Conservation (phyloP, 2,797 vertebrate species). For the Thamnophis elegans region DNA sequence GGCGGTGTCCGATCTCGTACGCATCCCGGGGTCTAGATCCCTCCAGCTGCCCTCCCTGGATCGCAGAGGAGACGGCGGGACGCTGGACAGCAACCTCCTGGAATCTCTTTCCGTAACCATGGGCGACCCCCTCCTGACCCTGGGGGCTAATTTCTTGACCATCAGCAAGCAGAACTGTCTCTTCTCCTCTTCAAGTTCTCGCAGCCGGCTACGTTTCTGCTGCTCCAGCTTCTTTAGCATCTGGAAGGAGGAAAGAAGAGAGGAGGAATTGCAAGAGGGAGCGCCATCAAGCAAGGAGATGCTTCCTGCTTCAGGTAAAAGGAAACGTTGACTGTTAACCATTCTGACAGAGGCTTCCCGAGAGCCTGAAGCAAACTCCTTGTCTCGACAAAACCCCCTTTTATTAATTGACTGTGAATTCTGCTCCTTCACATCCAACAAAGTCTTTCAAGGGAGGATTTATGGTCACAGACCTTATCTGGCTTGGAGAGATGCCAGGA, state of each 20-base stretch:
- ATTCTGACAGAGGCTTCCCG: too few relatives aligned
- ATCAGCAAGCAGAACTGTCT: slow-evolving; percentile 46
- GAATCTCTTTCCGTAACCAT: background rate
- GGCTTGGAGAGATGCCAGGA: too few relatives aligned
- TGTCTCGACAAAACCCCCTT: too few relatives aligned
- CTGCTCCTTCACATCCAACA: too few relatives aligned
- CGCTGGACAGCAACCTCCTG: background rate
- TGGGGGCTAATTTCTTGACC: slow-evolving; percentile 38
- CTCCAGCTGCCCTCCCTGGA: slow-evolving; percentile 16
- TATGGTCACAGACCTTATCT: too few relatives aligned
- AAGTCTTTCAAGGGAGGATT: too few relatives aligned
- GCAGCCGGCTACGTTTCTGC: slow-evolving; percentile 33
- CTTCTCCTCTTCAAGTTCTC: slow-evolving; percentile 49
- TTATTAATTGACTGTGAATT: too few relatives aligned
- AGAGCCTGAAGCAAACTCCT: too few relatives aligned
- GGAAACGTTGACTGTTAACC: background rate
- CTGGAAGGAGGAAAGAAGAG: background rate
- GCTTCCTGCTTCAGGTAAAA: background rate
- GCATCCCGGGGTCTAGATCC: background rate
- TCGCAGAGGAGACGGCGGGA: slow-evolving; percentile 1
- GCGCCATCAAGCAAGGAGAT: background rate
- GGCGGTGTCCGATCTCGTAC: background rate
- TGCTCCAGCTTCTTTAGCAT: slow-evolving; percentile 39
- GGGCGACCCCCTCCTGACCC: background rate
- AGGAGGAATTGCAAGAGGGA: background rate